These are phyloP conservation scores for Cenopis cana DNA, from an alignment of 2,888 invertebrate genomes.

Conservation along the genomic window DNA sequence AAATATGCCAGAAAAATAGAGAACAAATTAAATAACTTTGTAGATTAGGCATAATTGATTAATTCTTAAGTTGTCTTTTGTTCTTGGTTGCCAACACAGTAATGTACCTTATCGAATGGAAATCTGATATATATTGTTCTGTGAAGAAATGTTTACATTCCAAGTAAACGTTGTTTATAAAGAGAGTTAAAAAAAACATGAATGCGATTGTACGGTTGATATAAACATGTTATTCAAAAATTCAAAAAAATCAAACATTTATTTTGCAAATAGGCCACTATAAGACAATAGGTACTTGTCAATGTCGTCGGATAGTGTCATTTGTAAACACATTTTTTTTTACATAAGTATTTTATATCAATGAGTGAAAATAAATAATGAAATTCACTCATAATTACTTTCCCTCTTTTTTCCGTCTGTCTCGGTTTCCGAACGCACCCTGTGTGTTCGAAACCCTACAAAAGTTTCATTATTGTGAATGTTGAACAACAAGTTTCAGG, in stretches of 20 bases:
- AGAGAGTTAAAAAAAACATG: background rate
- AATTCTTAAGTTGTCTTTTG: background rate
- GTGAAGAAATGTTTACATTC: conserved; percentile 12
- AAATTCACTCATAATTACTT: too few species aligned
- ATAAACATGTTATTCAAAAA: background rate
- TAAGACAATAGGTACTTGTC: too few species aligned
- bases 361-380: too few species aligned
- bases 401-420: too few species aligned
- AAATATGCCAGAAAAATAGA: background rate
- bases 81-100: background rate
- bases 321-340: too few species aligned
- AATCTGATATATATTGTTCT: conserved; percentile 14
- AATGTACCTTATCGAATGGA: background rate
- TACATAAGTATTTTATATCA: too few species aligned
- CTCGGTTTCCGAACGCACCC: too few species aligned
- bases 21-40: conserved; percentile 1
- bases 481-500: background rate
- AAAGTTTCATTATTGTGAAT: background rate
- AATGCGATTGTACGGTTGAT: background rate
- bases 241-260: too few species aligned
- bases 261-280: too few species aligned
- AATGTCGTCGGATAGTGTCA: too few species aligned
- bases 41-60: background rate
- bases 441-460: too few species aligned
- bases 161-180: conserved; percentile 1